phyloP scores from a whole-genome alignment of 2,113 vertebrate species.

The Taurulus bubalis region DNA sequence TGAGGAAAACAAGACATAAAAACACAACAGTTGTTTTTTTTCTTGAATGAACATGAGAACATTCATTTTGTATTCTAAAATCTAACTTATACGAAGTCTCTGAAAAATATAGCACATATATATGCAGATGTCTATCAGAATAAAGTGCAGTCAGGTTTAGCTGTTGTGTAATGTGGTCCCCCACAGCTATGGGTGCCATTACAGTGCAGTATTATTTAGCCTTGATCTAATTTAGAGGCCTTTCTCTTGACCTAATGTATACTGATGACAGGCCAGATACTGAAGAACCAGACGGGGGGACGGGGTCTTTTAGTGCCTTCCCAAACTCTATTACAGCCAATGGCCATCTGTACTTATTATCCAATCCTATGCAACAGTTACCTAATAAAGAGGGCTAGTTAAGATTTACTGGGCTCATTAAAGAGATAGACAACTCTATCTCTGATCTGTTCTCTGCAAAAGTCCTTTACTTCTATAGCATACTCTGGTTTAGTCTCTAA shows the following conservation, averaged over 20 bases:
- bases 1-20: background rate
- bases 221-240: slow-evolving; percentile 64
- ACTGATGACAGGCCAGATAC: slow-evolving; percentile 73
- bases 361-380: slow-evolving; percentile 75
- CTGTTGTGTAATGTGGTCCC: slow-evolving; percentile 54
- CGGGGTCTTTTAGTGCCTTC: slow-evolving; percentile 52
- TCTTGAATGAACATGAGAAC: background rate
- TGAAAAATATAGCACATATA: background rate
- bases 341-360: slow-evolving; percentile 78
- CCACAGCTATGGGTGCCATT: slow-evolving; percentile 64
- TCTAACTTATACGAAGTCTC: background rate
- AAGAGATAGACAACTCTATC: slow-evolving; percentile 63
- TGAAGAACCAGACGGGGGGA: slow-evolving; percentile 30
- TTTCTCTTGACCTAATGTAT: slow-evolving; percentile 72
- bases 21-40: background rate
- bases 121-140: slow-evolving; percentile 34
- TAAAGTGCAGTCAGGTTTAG: slow-evolving; percentile 46
- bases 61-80: slow-evolving; percentile 7
- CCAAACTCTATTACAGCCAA: slow-evolving; percentile 75
- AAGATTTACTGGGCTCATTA: slow-evolving; percentile 78
- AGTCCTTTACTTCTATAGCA: slow-evolving; percentile 35
- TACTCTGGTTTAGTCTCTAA: slow-evolving; percentile 44
- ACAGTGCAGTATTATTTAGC: slow-evolving; percentile 68
- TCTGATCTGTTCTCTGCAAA: slow-evolving; percentile 38
- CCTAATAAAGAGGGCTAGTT: slow-evolving; percentile 74